These are phyloP conservation scores for Apeltes quadracus DNA, from an alignment of 2,113 vertebrate species.

Conservation along the genomic window DNA sequence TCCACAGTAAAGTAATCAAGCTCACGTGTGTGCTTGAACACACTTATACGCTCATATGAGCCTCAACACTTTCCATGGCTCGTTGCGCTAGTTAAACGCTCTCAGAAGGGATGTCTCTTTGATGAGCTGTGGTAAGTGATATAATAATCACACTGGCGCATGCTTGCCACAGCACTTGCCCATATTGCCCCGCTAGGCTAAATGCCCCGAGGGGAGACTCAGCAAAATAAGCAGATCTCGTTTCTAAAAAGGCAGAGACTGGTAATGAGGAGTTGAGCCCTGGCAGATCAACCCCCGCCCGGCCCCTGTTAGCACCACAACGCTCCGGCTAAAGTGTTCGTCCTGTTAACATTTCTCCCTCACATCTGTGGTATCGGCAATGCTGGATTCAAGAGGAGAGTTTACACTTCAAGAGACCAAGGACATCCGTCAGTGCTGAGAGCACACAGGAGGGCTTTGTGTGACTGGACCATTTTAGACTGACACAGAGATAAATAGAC, in stretches of 20 bases:
- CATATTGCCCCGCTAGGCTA: slow-evolving; percentile 43
- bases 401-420: slow-evolving; percentile 55
- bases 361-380: slow-evolving; percentile 51
- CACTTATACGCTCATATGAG: slow-evolving; percentile 33
- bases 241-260: slow-evolving; percentile 65
- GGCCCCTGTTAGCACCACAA: slow-evolving; percentile 12
- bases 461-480: slow-evolving; percentile 52
- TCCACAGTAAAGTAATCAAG: slow-evolving; percentile 39
- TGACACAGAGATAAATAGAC: slow-evolving; percentile 24
- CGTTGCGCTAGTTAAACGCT: slow-evolving; percentile 59
- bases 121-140: slow-evolving; percentile 73
- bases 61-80: slow-evolving; percentile 59
- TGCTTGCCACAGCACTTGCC: slow-evolving; percentile 55
- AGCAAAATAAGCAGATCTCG: slow-evolving; percentile 74
- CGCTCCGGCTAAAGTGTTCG: slow-evolving; percentile 58
- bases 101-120: slow-evolving; percentile 71
- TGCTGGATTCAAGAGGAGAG: slow-evolving; percentile 44
- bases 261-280: slow-evolving; percentile 59
- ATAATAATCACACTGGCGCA: slow-evolving; percentile 69
- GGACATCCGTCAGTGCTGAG: slow-evolving; percentile 46
- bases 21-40: slow-evolving; percentile 25
- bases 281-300: slow-evolving; percentile 38
- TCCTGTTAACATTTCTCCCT: slow-evolving; percentile 70
- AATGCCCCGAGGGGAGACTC: slow-evolving; percentile 44
- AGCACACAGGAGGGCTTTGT: slow-evolving; percentile 67